Percentiles rank a stretch among this genome's conserved stretches.
These are phyloP conservation scores for Leucania comma DNA, from an alignment of 2,888 invertebrate genomes.

Conservation along the genomic window DNA sequence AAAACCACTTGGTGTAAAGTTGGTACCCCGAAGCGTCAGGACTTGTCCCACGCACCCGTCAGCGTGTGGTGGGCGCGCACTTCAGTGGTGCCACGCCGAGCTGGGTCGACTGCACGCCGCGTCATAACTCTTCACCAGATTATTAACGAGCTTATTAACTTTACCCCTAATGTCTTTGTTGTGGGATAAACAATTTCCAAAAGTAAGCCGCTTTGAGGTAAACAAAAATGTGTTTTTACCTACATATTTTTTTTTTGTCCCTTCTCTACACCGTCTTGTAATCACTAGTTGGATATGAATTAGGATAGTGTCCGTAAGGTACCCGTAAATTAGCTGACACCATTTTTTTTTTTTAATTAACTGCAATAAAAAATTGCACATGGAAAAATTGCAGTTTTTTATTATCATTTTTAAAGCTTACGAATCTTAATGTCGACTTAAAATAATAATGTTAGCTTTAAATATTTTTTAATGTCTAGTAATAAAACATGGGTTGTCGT, in stretches of 20 bases:
- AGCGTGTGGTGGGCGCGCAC: constrained; percentile 38
- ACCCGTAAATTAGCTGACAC: background rate
- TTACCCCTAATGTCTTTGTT: constrained; percentile 61
- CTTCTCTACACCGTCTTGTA: background rate
- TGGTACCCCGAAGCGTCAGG: constrained; percentile 4
- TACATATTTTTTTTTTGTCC: background rate
- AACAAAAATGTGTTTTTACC: background rate
- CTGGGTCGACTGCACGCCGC: constrained; percentile 40
- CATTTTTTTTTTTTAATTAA: no score
- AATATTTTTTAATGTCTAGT: constrained; percentile 41
- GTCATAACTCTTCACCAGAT: constrained; percentile 63
- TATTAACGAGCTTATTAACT: constrained; percentile 66
- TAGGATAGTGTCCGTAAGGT: background rate
- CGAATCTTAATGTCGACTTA: constrained; percentile 6
- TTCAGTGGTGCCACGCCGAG: constrained; percentile 30
- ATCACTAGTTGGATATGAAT: background rate
- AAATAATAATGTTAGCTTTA: constrained; percentile 32
- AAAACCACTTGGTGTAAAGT: background rate
- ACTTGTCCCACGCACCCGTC: constrained; percentile 23
- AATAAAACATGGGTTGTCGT: constrained; percentile 51
- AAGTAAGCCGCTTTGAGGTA: constrained; percentile 8
- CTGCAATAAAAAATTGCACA: background rate
- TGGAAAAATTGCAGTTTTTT: background rate
- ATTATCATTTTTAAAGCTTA: background rate
- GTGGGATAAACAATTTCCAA: constrained; percentile 49